phyloP scores from a whole-genome alignment of 2,113 vertebrate species.

The Cygnus atratus region DNA sequence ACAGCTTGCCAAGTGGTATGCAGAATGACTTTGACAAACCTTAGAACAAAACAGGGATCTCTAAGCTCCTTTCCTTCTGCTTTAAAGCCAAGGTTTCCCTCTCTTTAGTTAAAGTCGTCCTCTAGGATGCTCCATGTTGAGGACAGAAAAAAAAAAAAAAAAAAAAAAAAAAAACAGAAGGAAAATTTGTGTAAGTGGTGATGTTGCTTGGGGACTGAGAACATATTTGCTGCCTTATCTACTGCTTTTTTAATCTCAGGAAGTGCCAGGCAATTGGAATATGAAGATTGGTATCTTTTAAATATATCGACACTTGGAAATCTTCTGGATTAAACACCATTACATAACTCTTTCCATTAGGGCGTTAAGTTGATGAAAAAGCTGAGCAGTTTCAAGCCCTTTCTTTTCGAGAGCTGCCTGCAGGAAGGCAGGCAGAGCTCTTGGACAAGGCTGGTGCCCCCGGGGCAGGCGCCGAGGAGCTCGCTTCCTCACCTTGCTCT shows the following conservation, averaged over 20 bases:
- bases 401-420: neutral
- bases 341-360: constrained; percentile 54
- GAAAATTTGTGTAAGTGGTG: neutral
- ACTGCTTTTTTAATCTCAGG: neutral
- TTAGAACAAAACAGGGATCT: neutral
- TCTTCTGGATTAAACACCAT: constrained; percentile 26
- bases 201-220: neutral
- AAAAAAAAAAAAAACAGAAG: neutral
- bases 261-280: constrained; percentile 25
- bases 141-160: neutral
- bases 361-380: constrained; percentile 43
- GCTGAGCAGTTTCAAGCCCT: neutral
- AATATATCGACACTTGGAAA: constrained; percentile 65
- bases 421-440: neutral
- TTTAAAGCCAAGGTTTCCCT: neutral
- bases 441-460: neutral
- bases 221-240: constrained; percentile 18
- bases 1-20: neutral
- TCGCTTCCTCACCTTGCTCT: neutral
- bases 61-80: neutral
- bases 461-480: neutral
- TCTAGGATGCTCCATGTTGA: neutral
- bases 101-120: neutral
- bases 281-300: constrained; percentile 56
- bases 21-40: neutral